Conservation (phyloP, 2,113 vertebrate species). For the Notarius quadriscutis region DNA sequence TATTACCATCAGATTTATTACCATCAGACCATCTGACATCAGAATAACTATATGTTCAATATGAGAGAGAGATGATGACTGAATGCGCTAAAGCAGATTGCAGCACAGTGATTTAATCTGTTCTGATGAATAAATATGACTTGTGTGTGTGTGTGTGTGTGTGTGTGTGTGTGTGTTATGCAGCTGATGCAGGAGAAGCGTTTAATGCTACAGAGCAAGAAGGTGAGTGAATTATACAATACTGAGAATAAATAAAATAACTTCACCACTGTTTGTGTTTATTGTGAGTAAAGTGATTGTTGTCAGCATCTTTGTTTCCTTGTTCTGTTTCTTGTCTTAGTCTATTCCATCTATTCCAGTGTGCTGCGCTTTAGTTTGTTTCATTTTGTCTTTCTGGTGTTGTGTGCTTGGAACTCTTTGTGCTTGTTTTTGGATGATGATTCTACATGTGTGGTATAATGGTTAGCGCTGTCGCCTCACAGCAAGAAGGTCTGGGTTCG, state of each 20-base stretch:
- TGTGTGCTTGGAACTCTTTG: neutral
- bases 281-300: neutral
- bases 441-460: too few species aligned
- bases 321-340: neutral
- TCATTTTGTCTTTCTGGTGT: neutral
- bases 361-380: neutral
- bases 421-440: neutral
- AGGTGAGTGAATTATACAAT: conserved; percentile 3
- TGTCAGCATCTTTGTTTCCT: neutral
- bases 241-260: neutral
- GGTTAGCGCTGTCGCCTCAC: too few species aligned
- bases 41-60: neutral
- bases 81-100: neutral
- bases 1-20: too few species aligned
- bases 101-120: neutral
- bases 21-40: neutral
- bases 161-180: neutral
- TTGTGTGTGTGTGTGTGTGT: neutral
- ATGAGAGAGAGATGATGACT: neutral
- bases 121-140: neutral
- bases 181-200: neutral
- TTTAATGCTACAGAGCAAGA: neutral
- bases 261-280: neutral
- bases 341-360: neutral
- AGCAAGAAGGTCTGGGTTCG: too few species aligned